Conservation (phyloP, 2,888 invertebrate species). For the Epinotia ramella region DNA sequence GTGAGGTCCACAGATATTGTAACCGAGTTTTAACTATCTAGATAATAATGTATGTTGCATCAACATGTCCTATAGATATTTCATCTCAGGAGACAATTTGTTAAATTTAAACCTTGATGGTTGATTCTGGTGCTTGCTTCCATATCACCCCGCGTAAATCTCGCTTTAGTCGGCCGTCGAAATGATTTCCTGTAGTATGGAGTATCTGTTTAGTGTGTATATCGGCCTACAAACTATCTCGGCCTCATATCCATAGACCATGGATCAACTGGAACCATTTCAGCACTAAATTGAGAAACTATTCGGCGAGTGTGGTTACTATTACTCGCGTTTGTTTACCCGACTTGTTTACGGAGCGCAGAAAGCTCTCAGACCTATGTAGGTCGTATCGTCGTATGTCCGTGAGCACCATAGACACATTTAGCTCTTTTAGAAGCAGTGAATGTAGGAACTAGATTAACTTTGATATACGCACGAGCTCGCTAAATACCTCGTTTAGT, state of each 20-base stretch:
- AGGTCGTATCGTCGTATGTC: slow-evolving; percentile 1
- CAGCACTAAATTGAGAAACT: not conserved
- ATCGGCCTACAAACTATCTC: not conserved
- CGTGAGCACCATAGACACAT: not conserved
- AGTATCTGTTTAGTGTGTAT: not conserved
- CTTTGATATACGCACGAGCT: slow-evolving; percentile 12
- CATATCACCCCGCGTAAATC: too few relatives aligned
- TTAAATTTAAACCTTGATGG: too few relatives aligned
- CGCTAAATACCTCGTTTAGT: slow-evolving; percentile 15
- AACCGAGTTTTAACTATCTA: too few relatives aligned
- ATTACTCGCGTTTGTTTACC: slow-evolving; percentile 18
- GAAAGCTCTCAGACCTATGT: not conserved
- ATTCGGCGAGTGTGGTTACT: slow-evolving; percentile 29
- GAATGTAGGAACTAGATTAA: slow-evolving; percentile 10
- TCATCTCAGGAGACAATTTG: too few relatives aligned
- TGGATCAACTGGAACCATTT: not conserved
- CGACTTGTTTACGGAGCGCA: slow-evolving; percentile 14
- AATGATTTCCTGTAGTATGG: too few relatives aligned
- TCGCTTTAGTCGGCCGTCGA: too few relatives aligned
- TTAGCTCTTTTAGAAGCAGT: not conserved
- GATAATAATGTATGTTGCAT: too few relatives aligned
- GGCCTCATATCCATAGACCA: not conserved
- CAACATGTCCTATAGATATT: too few relatives aligned
- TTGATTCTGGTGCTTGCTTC: too few relatives aligned
- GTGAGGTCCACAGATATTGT: too few relatives aligned